Conservation (phyloP, 2,797 vertebrate species). For the Alectoris magna region DNA sequence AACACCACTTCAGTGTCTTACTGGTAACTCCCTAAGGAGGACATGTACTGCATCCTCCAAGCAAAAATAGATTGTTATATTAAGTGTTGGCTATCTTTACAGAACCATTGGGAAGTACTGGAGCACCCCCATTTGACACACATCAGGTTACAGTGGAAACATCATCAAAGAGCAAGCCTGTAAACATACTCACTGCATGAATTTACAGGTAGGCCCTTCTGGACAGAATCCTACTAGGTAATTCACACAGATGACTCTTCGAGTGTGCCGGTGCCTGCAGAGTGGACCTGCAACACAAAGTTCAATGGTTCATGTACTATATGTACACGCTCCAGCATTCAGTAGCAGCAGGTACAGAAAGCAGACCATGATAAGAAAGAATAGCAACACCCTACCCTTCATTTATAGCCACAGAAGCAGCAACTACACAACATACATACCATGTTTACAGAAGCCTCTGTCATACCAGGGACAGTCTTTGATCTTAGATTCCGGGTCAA, state of each 20-base stretch:
- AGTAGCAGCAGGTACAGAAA: background rate
- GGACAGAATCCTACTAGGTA: constrained; percentile 98
- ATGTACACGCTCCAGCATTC: accelerated
- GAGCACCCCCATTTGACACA: background rate
- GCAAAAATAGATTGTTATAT: background rate
- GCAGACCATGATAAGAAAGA: background rate
- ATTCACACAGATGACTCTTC: constrained; percentile 98
- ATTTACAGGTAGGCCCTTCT: constrained; percentile 97
- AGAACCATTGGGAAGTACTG: constrained; percentile 19
- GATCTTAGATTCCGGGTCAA: constrained; percentile 98
- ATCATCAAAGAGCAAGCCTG: background rate
- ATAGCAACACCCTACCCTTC: background rate
- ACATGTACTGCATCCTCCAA: background rate
- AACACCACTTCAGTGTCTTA: background rate
- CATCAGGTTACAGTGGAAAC: background rate
- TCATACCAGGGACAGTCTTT: constrained; percentile 99
- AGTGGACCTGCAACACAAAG: constrained; percentile 88
- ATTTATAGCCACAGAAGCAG: background rate
- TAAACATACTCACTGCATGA: constrained; percentile 94
- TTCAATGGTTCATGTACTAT: background rate
- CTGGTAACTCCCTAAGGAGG: background rate
- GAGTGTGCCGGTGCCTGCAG: constrained; percentile 96
- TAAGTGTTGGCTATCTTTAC: background rate
- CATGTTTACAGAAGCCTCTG: constrained; percentile 98
- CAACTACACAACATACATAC: constrained; percentile 75